Evolutionary conservation across 2,888 invertebrate species (phyloP).

Genomic region (Mythimna loreyi): DNA sequence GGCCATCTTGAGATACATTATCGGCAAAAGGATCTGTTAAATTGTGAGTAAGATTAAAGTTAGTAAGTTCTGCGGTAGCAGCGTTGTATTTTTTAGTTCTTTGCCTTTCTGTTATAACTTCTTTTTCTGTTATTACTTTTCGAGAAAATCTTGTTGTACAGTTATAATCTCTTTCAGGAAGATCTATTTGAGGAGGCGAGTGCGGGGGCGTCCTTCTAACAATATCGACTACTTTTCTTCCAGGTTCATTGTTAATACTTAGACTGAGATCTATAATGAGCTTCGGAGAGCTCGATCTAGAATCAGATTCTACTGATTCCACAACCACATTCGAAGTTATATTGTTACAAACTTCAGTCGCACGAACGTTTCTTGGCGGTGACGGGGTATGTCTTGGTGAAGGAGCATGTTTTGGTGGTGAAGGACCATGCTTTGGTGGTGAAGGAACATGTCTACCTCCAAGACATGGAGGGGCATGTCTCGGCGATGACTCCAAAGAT

Average conservation of each 20-base stretch:
- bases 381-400: constrained; percentile 22
- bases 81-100: constrained; percentile 41
- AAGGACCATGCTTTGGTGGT: constrained; percentile 19
- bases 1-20: constrained; percentile 71
- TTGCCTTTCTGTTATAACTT: constrained; percentile 62
- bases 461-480: constrained; percentile 20
- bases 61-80: constrained; percentile 10
- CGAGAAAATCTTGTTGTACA: constrained; percentile 57
- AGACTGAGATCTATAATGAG: constrained; percentile 79
- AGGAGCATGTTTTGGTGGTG: constrained; percentile 32
- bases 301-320: constrained; percentile 39
- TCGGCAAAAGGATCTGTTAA: constrained; percentile 67
- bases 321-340: constrained; percentile 65
- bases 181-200: constrained; percentile 67
- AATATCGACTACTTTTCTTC: constrained; percentile 64
- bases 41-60: constrained; percentile 64
- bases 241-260: constrained; percentile 76
- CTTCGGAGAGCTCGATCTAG: constrained; percentile 68
- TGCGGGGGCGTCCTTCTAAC: constrained; percentile 41
- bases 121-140: constrained; percentile 67
- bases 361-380: constrained; percentile 30
- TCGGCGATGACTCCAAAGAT: constrained; percentile 40
- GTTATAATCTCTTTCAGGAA: constrained; percentile 83
- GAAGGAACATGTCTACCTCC: constrained; percentile 22
- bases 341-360: constrained; percentile 56